Percentiles rank a stretch among this genome's conserved stretches.
These are phyloP conservation scores for Prenolepis imparis DNA, from an alignment of 2,888 invertebrate genomes.

Conservation along the genomic window DNA sequence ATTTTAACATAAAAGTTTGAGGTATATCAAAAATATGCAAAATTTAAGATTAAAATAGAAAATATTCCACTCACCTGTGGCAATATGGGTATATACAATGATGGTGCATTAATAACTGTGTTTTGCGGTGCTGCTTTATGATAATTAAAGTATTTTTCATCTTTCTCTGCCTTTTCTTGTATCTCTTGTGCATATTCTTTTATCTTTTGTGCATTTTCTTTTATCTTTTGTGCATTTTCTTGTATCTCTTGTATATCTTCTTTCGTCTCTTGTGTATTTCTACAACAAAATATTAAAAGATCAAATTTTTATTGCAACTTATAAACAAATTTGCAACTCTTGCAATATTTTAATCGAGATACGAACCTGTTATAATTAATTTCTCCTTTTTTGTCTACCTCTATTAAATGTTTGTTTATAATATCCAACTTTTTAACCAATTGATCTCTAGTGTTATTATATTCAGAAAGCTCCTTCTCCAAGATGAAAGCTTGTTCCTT, in stretches of 20 bases:
- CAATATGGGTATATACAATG: neutral
- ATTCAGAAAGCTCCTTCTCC: neutral
- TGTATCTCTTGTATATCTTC: neutral
- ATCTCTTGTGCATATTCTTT: neutral
- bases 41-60: conserved; percentile 5
- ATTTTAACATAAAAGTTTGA: neutral
- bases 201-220: neutral
- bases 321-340: neutral
- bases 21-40: neutral
- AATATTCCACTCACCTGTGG: neutral
- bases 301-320: neutral
- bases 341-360: neutral
- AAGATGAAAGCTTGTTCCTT: neutral
- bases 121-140: neutral
- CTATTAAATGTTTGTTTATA: neutral
- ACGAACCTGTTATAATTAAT: neutral
- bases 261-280: neutral
- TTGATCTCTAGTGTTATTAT: neutral
- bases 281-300: conserved; percentile 5
- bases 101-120: neutral
- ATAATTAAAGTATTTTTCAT: neutral
- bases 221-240: neutral
- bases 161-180: neutral
- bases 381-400: neutral
- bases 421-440: neutral